Base-by-base conservation (phyloP, 2,797 vertebrate species). In the Poeciliopsis gracilis region DNA sequence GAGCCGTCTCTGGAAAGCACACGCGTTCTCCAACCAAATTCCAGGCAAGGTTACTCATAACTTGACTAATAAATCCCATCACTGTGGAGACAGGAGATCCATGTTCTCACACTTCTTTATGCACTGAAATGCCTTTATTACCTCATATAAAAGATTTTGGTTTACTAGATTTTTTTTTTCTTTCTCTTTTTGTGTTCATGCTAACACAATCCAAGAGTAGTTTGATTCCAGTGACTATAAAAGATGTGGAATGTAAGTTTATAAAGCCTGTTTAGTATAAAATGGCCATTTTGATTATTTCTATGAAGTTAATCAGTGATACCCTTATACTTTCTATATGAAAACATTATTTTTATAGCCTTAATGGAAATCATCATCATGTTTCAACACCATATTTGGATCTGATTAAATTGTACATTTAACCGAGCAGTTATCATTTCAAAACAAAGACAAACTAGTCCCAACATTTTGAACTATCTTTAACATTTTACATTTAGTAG, bases 41-140 rank as follows among this genome's bases (percentile, higher is more conserved):
- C 88, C 87, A 79, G 75, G 55, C 78, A 51, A 43, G 6, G 38
- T 84, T 88, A 76, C 73, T 91, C 86, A 89, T 49, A 38, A 67
- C 75, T 81, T 80, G 72, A 76, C 76, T 38, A 46, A 83, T 79
- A 77, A 33, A 72, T 77, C 76, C 49, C 15, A 36, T 88, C 77
- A 41, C 72, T 28, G 73, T 71, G 57, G 86, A 72, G 78, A 89
- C 77, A 1, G 30, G 47, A 75, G 49, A 43, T 73, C 0, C 5
- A 10, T n/a, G 23, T 78, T 75, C 46, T 72, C 43, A n/a, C 38
- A 30, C 30, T 61, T 46, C 47, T 36, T 36, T 33, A 63, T 30
- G 28, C 30, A 38, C 33, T 36, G 33, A 20, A 20, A 20, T 20
- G 3, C 30, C 61, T 30, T 67, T 41, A 25, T 67, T 67, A 0